Base-by-base conservation (phyloP, 2,113 vertebrate species). In the Machaerirhynchus nigripectus region DNA sequence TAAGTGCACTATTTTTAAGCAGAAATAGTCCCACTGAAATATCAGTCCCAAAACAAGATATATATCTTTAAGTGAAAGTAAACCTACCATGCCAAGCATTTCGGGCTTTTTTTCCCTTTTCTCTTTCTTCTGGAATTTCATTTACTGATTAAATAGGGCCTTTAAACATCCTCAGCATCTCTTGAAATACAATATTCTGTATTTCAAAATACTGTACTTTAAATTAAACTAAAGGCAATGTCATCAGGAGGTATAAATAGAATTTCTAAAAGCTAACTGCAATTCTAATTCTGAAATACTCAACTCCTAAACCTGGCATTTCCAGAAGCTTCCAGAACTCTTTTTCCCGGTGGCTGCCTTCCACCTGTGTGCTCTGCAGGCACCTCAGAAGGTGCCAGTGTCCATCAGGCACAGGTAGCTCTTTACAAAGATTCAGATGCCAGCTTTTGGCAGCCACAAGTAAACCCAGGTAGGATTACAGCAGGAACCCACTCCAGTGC, bases 101-200 rank as follows among this genome's bases (percentile, higher is more conserved):
- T n/a, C n/a, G n/a, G 26, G 20, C 22, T 24, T 14, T 13, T 5
- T 6, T 2, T 1, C 3, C 11, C 4, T 27, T 17, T 27, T 64
- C 16, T 4, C 12, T 30, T 53, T 33, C n/a, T 71, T 74, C 59
- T 90, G 50, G 35, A 81, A 69, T 89, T 90, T 52, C 5, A 77
- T 53, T 73, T 70, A 56, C 46, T 40, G 15, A 56, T 69, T 44
- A 71, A 71, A 76, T 3, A 15, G 2, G 9, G 21, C 11, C 57
- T 86, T 80, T 7, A 68, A 31, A 77, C 44, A 39, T 23, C 21
- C 5, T 49, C 42, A 61, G 10, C 5, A 30, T 39, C 61, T 70
- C 90, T 19, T 33, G 18, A 89, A 89, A 87, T 19, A 46, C 3
- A 75, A 9, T 55, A 84, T 9, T 42, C 47, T 31, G 30, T 53